Conservation (phyloP, 2,113 vertebrate species). For the Isichthys henryi region DNA sequence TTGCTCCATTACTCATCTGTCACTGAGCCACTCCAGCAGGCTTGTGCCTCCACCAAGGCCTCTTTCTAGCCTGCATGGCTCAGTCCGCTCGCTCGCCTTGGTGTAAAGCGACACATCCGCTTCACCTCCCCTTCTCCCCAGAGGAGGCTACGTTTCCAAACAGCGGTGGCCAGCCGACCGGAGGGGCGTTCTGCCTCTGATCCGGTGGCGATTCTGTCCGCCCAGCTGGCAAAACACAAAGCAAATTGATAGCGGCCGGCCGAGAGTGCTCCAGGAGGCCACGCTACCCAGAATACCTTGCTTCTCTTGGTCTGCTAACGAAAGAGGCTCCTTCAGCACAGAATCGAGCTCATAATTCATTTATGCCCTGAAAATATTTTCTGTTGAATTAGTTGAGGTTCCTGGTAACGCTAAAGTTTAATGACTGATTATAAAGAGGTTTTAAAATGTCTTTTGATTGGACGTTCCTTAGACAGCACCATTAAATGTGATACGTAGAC, state of each 20-base stretch:
- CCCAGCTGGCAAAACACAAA: background rate
- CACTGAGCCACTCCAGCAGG: conserved; percentile 29
- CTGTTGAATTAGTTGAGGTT: background rate
- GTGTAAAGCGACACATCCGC: background rate
- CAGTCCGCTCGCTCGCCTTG: background rate
- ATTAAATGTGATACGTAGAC: background rate
- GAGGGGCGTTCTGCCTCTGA: background rate
- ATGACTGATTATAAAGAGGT: background rate
- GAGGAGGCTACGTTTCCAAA: background rate
- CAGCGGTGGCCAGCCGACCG: background rate
- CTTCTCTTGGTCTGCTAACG: background rate
- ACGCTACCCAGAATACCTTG: background rate
- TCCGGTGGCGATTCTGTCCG: background rate
- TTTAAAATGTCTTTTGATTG: background rate
- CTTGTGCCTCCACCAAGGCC: conserved; percentile 26
- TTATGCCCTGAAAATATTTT: background rate
- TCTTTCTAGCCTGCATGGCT: background rate
- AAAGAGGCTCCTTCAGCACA: background rate
- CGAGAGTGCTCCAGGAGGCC: background rate
- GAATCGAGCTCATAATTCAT: background rate
- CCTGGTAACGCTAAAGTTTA: background rate
- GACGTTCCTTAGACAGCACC: background rate
- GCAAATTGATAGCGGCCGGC: background rate
- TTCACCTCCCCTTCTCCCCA: background rate
- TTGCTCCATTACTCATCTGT: conserved; percentile 37